Conservation (phyloP, 2,888 invertebrate genomes). For the Leucoptera coffeella region DNA sequence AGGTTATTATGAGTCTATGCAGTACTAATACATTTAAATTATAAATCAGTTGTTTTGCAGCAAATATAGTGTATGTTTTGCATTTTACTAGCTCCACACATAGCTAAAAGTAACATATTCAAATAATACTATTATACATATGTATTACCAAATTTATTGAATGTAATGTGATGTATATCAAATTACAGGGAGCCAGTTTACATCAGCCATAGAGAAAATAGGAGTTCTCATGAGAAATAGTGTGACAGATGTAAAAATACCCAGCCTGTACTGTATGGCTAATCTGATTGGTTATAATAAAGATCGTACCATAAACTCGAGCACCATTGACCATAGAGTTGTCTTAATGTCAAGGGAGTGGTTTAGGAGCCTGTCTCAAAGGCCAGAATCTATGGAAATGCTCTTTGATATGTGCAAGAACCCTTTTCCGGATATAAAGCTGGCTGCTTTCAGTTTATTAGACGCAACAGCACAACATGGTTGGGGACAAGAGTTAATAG, state of each 20-base stretch:
- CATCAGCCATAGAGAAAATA: slow-evolving; percentile 53
- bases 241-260: slow-evolving; percentile 60
- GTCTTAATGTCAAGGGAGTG: slow-evolving; percentile 45
- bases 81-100: too few relatives aligned
- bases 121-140: too few relatives aligned
- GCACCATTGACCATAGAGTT: slow-evolving; percentile 32
- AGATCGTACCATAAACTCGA: slow-evolving; percentile 25
- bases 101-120: too few relatives aligned
- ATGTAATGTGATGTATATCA: too few relatives aligned
- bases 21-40: too few relatives aligned
- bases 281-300: slow-evolving; percentile 49
- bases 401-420: slow-evolving; percentile 61
- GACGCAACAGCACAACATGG: slow-evolving; percentile 60
- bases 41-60: too few relatives aligned
- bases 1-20: too few relatives aligned
- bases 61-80: too few relatives aligned
- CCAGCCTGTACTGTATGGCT: slow-evolving; percentile 59
- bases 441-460: slow-evolving; percentile 62
- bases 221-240: slow-evolving; percentile 53
- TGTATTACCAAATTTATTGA: too few relatives aligned
- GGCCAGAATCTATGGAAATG: slow-evolving; percentile 50
- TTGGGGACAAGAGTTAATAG: slow-evolving; percentile 77
- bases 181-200: slow-evolving; percentile 25
- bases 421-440: slow-evolving; percentile 75
- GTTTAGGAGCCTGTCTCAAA: slow-evolving; percentile 30